phyloP scores from a whole-genome alignment of 2,113 vertebrate genomes.

The Suncus etruscus region DNA sequence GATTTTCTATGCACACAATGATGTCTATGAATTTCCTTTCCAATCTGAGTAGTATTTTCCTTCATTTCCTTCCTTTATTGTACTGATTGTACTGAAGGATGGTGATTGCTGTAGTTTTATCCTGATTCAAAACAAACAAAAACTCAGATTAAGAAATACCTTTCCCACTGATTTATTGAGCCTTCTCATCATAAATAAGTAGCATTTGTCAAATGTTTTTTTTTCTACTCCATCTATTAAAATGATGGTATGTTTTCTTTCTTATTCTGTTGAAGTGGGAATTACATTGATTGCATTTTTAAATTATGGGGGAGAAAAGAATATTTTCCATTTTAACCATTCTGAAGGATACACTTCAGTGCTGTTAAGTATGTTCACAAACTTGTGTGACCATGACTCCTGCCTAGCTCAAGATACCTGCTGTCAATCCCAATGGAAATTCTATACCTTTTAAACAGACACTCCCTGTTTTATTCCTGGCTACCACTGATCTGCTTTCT shows the following conservation, averaged over 20 bases:
- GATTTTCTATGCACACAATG: not conserved
- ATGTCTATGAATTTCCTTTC: not conserved
- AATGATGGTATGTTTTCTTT: not conserved
- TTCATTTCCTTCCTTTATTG: not conserved
- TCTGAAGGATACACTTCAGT: not conserved
- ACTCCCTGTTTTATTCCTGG: not conserved
- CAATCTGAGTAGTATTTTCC: not conserved
- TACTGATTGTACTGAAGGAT: not conserved
- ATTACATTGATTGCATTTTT: not conserved
- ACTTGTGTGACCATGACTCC: not conserved
- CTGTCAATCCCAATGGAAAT: not conserved
- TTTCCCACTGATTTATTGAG: not conserved
- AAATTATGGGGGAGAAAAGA: not conserved
- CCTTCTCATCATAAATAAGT: not conserved
- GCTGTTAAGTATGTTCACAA: not conserved
- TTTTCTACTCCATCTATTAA: not conserved
- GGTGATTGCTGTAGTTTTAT: not conserved
- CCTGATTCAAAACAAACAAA: not conserved
- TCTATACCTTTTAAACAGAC: not conserved
- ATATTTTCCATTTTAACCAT: not conserved
- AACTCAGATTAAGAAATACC: not conserved
- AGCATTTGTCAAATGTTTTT: slow-evolving; percentile 10
- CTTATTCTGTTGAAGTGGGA: slow-evolving; percentile 17
- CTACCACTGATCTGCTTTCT: not conserved
- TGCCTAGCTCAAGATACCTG: not conserved